Evolutionary conservation across 2,888 invertebrate species (phyloP).

Genomic region (Ptilodon capucinus): DNA sequence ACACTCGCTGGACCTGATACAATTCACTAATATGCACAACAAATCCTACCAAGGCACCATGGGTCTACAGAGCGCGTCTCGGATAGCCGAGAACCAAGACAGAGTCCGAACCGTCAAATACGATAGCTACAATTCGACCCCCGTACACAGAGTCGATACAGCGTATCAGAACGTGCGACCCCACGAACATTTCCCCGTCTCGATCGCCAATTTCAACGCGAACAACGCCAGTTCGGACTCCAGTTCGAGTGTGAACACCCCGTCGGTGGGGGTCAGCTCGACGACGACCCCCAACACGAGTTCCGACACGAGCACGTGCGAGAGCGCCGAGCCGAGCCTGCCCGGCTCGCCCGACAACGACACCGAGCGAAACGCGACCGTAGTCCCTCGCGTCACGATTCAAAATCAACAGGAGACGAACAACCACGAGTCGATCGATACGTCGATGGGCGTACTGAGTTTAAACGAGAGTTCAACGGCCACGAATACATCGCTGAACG

Average conservation of each 20-base stretch:
- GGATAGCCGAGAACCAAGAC: slow-evolving; percentile 60
- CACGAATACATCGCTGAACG: slow-evolving; percentile 72
- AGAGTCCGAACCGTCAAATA: slow-evolving; percentile 54
- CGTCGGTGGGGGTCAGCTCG: slow-evolving; percentile 82
- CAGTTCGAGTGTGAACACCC: slow-evolving; percentile 86
- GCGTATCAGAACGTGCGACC: slow-evolving; percentile 65
- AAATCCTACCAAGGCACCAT: slow-evolving; percentile 46
- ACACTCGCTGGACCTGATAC: slow-evolving; percentile 64
- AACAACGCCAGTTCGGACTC: slow-evolving; percentile 85
- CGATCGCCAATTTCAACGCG: slow-evolving; percentile 55
- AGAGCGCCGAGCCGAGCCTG: slow-evolving; percentile 87
- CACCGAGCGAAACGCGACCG: slow-evolving; percentile 36
- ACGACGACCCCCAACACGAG: slow-evolving; percentile 87
- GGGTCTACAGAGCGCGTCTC: slow-evolving; percentile 57
- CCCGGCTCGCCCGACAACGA: slow-evolving; percentile 84
- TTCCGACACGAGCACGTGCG: slow-evolving; percentile 87
- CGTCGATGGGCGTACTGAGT: slow-evolving; percentile 69
- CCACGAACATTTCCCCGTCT: slow-evolving; percentile 58
- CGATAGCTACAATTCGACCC: slow-evolving; percentile 56
- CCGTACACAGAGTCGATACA: slow-evolving; percentile 56
- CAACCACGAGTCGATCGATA: slow-evolving; percentile 52
- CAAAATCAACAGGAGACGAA: slow-evolving; percentile 48
- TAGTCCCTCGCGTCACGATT: slow-evolving; percentile 29
- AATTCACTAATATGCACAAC: slow-evolving; percentile 58
- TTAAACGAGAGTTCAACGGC: slow-evolving; percentile 75